phyloP scores from a whole-genome alignment of 2,888 invertebrate species.

The Therioaphis trifolii region DNA sequence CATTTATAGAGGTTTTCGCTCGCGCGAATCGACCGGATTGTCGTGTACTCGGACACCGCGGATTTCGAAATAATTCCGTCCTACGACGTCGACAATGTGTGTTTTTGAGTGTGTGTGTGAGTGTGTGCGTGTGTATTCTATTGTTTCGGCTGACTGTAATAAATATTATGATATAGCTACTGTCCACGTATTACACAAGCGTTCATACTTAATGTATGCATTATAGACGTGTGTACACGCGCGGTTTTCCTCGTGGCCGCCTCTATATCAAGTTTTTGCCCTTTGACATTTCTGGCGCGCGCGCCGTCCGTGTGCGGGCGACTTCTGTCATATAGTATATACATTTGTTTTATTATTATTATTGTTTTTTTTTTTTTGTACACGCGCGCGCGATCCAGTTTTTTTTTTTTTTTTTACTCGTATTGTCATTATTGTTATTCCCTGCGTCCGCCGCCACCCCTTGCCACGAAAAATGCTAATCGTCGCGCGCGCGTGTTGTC shows the following conservation, averaged over 20 bases:
- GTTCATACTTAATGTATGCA: not conserved
- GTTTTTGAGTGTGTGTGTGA: too few relatives aligned
- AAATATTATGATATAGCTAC: not conserved
- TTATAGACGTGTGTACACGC: not conserved
- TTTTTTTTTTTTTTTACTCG: not conserved
- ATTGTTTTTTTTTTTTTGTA: not conserved
- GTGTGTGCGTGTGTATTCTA: too few relatives aligned
- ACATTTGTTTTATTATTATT: not conserved
- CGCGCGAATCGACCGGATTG: too few relatives aligned
- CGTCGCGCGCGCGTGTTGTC: too few relatives aligned
- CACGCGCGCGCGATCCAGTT: too few relatives aligned
- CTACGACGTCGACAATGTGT: not conserved
- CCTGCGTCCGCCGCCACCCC: not conserved
- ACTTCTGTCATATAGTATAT: not conserved
- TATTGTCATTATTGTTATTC: not conserved
- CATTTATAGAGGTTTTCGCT: not conserved
- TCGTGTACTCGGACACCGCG: not conserved
- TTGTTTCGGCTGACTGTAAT: not conserved
- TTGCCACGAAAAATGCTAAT: conserved; percentile 25
- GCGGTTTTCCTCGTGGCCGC: not conserved
- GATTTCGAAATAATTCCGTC: not conserved
- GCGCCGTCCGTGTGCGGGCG: not conserved
- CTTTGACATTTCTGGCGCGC: conserved; percentile 49
- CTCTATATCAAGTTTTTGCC: conserved; percentile 29
- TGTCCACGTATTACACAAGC: conserved; percentile 7